Percentiles rank a stretch among this genome's conserved stretches.
phyloP scores from a whole-genome alignment of 2,888 invertebrate species.

The Elgonia sp. region DNA sequence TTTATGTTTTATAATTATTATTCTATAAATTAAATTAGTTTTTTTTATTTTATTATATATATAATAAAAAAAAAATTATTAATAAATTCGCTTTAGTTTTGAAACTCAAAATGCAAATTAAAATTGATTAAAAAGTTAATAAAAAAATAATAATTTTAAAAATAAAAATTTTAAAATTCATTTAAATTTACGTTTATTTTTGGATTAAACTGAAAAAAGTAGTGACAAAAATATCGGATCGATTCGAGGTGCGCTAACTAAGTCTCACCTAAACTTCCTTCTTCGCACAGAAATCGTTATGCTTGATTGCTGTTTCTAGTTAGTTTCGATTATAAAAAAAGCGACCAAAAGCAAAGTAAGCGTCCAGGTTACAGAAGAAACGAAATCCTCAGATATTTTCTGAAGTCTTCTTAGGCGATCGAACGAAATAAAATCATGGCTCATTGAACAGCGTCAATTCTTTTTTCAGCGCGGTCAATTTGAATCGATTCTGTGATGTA shows the following conservation, averaged over 20 bases:
- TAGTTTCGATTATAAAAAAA: slow-evolving; percentile 39
- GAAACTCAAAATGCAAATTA: too few species aligned
- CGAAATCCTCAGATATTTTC: slow-evolving; percentile 36
- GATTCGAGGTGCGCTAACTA: slow-evolving; percentile 14
- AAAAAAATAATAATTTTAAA: too few species aligned
- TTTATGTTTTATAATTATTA: too few species aligned
- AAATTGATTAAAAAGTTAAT: too few species aligned
- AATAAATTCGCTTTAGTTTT: too few species aligned
- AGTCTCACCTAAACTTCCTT: slow-evolving; percentile 39
- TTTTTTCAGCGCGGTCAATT: slow-evolving; percentile 32
- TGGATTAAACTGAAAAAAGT: too few species aligned
- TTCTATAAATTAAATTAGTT: too few species aligned
- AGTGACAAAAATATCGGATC: slow-evolving; percentile 4
- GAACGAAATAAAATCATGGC: slow-evolving; percentile 38
- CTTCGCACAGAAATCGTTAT: slow-evolving; percentile 23
- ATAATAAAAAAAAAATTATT: too few species aligned
- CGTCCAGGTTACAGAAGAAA: slow-evolving; percentile 26
- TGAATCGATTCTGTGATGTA: slow-evolving; percentile 25
- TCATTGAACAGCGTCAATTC: slow-evolving; percentile 28
- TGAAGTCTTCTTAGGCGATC: slow-evolving; percentile 12
- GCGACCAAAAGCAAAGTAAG: slow-evolving; percentile 21
- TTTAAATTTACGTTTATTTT: too few species aligned
- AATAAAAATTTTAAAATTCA: too few species aligned
- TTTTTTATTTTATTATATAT: too few species aligned
- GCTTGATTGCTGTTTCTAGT: slow-evolving; percentile 44